These are phyloP conservation scores for Eriosoma lanigerum DNA, from an alignment of 1,140 invertebrate species.

Conservation along the genomic window DNA sequence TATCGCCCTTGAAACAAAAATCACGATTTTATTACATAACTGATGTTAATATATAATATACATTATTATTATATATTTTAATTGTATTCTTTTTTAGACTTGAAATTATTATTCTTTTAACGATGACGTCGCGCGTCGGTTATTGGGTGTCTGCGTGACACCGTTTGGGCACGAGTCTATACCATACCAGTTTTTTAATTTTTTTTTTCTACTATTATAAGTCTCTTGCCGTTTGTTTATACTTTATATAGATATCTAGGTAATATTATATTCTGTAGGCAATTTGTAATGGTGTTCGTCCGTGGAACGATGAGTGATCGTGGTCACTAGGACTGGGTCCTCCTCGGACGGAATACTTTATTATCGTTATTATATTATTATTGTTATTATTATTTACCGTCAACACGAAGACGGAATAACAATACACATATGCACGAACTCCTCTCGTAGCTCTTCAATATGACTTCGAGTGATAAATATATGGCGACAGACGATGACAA, in stretches of 20 bases:
- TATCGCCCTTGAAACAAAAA: not conserved
- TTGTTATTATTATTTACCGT: constrained; percentile 20
- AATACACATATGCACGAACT: not conserved
- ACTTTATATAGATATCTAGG: not conserved
- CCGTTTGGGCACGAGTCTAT: constrained; percentile 23
- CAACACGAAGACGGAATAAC: not conserved
- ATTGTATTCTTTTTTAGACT: not conserved
- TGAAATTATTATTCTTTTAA: constrained; percentile 8
- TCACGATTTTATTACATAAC: not conserved
- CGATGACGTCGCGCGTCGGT: not conserved
- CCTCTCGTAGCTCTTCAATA: not conserved
- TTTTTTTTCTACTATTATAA: not conserved
- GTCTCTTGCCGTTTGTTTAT: not conserved
- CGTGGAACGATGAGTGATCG: not conserved
- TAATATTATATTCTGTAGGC: not conserved
- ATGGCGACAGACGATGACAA: not conserved
- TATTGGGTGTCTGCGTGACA: not conserved
- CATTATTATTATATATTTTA: not conserved
- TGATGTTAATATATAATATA: no score
- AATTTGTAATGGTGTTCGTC: constrained; percentile 10
- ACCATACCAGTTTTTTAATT: not conserved
- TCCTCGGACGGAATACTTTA: constrained; percentile 7
- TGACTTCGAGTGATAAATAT: not conserved
- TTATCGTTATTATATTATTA: constrained; percentile 1
- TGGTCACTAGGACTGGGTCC: not conserved